Conservation (phyloP, 2,888 invertebrate species). For the Sarcophaga caerulescens region DNA sequence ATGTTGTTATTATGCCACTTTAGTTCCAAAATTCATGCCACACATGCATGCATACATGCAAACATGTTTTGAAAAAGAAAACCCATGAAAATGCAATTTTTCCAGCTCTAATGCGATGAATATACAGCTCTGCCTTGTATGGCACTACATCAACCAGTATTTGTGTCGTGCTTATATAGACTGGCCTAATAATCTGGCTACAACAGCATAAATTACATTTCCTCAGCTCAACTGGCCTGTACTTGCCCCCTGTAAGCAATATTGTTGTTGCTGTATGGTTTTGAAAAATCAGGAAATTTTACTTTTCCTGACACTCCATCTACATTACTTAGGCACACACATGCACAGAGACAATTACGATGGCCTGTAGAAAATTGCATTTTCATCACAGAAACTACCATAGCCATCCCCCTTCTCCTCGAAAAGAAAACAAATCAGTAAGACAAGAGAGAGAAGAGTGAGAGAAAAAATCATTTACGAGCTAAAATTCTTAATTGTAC, state of each 20-base stretch:
- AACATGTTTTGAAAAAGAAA: constrained; percentile 18
- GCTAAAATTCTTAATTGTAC: constrained; percentile 65
- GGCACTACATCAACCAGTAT: not conserved
- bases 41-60: constrained; percentile 22
- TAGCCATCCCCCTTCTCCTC: not conserved
- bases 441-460: not conserved
- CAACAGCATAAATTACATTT: constrained; percentile 63
- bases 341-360: not conserved
- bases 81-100: constrained; percentile 33
- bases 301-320: constrained; percentile 37
- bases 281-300: not conserved
- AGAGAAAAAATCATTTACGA: constrained; percentile 67
- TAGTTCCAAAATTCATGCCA: constrained; percentile 55
- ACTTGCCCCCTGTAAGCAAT: not conserved
- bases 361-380: constrained; percentile 51
- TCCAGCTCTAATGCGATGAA: not conserved
- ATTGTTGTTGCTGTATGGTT: not conserved
- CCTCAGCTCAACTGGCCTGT: not conserved
- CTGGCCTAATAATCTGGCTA: constrained; percentile 52
- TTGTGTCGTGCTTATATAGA: constrained; percentile 49
- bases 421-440: not conserved
- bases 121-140: too few relatives aligned
- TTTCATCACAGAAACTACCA: constrained; percentile 56
- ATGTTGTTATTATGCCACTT: constrained; percentile 78
- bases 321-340: not conserved